Conservation (phyloP, 2,113 vertebrate genomes). For the Semnornis frantzii region DNA sequence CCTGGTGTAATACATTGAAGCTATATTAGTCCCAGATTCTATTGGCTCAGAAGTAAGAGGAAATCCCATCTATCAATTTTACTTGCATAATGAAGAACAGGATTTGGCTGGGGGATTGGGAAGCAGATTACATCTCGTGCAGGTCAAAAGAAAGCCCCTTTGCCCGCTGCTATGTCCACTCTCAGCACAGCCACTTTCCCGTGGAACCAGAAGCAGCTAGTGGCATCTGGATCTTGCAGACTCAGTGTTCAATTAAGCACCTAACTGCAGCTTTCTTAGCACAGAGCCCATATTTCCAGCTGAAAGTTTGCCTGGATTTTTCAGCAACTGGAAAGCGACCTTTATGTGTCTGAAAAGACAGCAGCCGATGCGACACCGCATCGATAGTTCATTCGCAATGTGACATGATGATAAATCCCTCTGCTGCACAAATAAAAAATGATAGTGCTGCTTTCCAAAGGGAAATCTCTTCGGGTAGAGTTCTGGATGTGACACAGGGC, state of each 20-base stretch:
- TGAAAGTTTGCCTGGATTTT: neutral
- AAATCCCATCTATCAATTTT: conserved; percentile 43
- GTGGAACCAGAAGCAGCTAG: neutral
- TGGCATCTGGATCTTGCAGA: neutral
- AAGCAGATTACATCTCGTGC: neutral
- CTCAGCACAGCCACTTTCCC: neutral
- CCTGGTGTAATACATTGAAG: conserved; percentile 3
- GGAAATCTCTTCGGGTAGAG: neutral
- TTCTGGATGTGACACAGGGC: neutral
- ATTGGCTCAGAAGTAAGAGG: conserved; percentile 30
- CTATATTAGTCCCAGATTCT: conserved; percentile 51
- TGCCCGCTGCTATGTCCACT: neutral
- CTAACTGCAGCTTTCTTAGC: neutral
- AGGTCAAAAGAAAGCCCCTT: neutral
- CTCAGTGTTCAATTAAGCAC: neutral
- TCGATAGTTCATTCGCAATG: neutral
- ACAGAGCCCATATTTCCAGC: neutral
- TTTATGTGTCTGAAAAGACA: neutral
- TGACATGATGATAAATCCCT: neutral
- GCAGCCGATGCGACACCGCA: neutral
- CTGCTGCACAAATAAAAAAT: neutral
- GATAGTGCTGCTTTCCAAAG: neutral
- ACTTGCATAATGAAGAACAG: conserved; percentile 23
- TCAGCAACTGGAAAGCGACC: neutral
- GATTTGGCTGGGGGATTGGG: conserved; percentile 29